Conservation (phyloP, 2,113 vertebrate species). For the Ranitomeya variabilis region DNA sequence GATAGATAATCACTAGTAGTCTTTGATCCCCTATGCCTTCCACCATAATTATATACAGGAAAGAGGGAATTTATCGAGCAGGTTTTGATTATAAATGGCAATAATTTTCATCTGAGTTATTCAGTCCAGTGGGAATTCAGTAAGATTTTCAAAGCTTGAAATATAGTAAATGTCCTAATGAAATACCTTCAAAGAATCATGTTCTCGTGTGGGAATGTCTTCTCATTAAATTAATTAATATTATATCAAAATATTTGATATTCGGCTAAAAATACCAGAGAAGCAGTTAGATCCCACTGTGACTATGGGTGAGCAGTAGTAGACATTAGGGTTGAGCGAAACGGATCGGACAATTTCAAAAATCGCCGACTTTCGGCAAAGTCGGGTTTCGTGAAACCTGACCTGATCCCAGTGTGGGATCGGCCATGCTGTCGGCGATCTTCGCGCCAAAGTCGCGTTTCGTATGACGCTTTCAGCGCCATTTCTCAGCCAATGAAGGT, state of each 20-base stretch:
- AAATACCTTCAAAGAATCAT: constrained; percentile 50
- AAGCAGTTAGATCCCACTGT: neutral
- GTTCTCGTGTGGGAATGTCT: constrained; percentile 9
- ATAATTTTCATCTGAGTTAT: constrained; percentile 55
- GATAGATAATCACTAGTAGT: constrained; percentile 48
- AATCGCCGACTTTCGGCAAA: too few relatives aligned
- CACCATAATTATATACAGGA: constrained; percentile 54
- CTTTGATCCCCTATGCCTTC: constrained; percentile 53
- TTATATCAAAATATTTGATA: constrained; percentile 48
- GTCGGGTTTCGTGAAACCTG: too few relatives aligned
- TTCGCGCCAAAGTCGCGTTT: too few relatives aligned
- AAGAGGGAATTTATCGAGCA: constrained; percentile 53
- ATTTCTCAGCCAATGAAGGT: too few relatives aligned
- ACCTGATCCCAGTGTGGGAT: too few relatives aligned
- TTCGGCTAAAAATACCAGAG: neutral
- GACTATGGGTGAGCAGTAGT: neutral
- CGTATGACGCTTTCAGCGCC: too few relatives aligned
- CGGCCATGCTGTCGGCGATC: too few relatives aligned
- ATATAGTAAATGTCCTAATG: constrained; percentile 41
- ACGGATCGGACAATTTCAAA: too few relatives aligned
- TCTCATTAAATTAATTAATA: constrained; percentile 43
- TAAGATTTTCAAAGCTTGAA: constrained; percentile 41
- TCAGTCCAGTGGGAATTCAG: constrained; percentile 44
- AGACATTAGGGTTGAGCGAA: too few relatives aligned
- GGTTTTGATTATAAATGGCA: constrained; percentile 59